Base-by-base conservation (phyloP, 2,888 invertebrate genomes). In the Clitarchus hookeri region DNA sequence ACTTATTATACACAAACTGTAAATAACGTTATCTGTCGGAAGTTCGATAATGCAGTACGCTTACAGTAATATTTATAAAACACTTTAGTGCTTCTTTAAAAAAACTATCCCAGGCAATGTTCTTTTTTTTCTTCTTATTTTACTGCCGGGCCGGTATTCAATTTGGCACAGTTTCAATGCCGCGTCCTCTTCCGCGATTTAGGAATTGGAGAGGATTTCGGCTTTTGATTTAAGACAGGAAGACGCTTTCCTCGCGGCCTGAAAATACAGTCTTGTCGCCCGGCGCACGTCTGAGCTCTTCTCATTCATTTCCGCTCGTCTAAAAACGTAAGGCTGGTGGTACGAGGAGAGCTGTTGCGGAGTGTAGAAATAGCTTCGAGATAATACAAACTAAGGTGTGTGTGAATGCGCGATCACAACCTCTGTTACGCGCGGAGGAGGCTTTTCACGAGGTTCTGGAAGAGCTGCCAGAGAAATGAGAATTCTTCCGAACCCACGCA, bases 181-280 rank as follows among this genome's bases (percentile, higher is more conserved):
- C 65, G 16, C 65, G 65, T 65, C 65, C 8, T 19, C 23, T 65
- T 19, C 65, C 65, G 65, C 65, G 65, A 65, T 65, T 65, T 65
- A 65, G 65, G 65, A 65, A 65, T 65, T 65, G 65, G 65, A 65
- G 65, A 65, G 65, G 65, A 65, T 65, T 65, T 65, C 65, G 65
- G 65, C n/a, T 65, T 65, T 65, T 65, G 65, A 65, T 65, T 65
- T 65, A 65, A 65, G 65, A 65, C 65, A 23, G 65, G 65, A 65
- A 65, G 65, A 65, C n/a, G 65, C 65, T 65, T n/a, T 65, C 65
- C 65, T 65, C 65, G n/a, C 65, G 0, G 23, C 13, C 65, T 65
- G 65, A 65, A 65, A 65, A 65, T 65, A 65, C 6, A 65, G 65
- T 9, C 65, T 19, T n/a, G 65, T 48, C 2, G 48, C 6, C 48